Percentiles rank a stretch among this genome's conserved stretches.
phyloP scores from a whole-genome alignment of 2,797 vertebrate species.

The Zenarchopterus dispar region DNA sequence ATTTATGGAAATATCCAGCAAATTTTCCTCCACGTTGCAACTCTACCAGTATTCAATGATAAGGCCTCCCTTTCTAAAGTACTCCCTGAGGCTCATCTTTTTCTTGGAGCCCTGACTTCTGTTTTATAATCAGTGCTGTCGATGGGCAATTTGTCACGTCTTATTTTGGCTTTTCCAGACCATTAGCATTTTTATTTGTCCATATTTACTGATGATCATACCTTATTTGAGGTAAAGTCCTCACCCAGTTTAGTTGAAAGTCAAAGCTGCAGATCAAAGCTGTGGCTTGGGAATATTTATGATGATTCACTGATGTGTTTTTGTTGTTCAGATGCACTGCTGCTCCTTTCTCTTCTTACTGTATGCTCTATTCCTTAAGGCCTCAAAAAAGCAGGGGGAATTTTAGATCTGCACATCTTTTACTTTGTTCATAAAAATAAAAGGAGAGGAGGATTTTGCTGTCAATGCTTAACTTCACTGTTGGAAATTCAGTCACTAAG shows the following conservation, averaged over 20 bases:
- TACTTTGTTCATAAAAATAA: conserved; percentile 31
- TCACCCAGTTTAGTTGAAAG: conserved; percentile 25
- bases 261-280: conserved; percentile 44
- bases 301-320: conserved; percentile 47
- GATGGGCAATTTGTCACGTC: conserved; percentile 19
- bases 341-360: conserved; percentile 17
- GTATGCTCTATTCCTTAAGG: conserved; percentile 23
- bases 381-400: conserved; percentile 18
- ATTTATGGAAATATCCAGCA: not conserved
- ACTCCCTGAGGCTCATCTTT: conserved; percentile 28
- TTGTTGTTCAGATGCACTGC: conserved; percentile 56
- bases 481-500: conserved; percentile 3
- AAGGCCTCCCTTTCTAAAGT: conserved; percentile 20
- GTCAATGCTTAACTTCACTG: conserved; percentile 13
- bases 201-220: conserved; percentile 8
- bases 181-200: conserved; percentile 7
- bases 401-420: conserved; percentile 18
- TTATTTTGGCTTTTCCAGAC: conserved; percentile 8
- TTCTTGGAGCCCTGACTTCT: conserved; percentile 30
- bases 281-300: conserved; percentile 39
- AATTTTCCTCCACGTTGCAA: too few species aligned
- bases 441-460: conserved; percentile 23
- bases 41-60: too few species aligned
- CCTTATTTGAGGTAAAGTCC: conserved; percentile 19
- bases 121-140: conserved; percentile 9